Percentiles rank a stretch among this genome's conserved stretches.
phyloP scores from a whole-genome alignment of 2,797 vertebrate genomes.

The Esox lucius region DNA sequence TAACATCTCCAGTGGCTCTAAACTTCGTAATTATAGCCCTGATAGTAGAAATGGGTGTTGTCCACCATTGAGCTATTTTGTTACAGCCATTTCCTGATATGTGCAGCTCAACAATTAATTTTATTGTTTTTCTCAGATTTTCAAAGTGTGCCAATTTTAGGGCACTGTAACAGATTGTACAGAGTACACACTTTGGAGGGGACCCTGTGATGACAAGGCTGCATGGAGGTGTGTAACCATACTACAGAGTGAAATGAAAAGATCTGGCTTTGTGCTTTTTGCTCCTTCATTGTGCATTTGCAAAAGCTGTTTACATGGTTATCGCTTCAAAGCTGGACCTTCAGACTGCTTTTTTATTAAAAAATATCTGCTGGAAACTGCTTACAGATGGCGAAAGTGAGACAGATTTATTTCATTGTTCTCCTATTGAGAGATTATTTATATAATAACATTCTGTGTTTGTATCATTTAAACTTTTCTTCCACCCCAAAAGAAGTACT shows the following conservation, averaged over 20 bases:
- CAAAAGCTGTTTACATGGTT: neutral
- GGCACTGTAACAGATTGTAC: too few relatives aligned
- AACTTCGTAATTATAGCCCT: too few relatives aligned
- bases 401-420: neutral
- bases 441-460: constrained; percentile 3
- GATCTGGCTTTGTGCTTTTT: neutral
- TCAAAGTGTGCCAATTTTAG: too few relatives aligned
- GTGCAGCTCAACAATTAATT: too few relatives aligned
- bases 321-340: neutral
- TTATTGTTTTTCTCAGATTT: too few relatives aligned
- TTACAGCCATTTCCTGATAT: too few relatives aligned
- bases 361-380: neutral
- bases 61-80: too few relatives aligned
- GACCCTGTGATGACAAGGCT: constrained; percentile 2
- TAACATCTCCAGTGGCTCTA: too few relatives aligned
- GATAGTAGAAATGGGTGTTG: too few relatives aligned
- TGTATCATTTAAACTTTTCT: constrained; percentile 10
- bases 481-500: neutral
- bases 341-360: neutral
- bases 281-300: neutral
- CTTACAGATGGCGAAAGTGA: neutral
- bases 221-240: neutral
- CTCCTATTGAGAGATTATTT: neutral
- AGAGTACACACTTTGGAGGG: constrained; percentile 1
- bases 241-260: neutral